Conservation (phyloP, 2,888 invertebrate species). For the Torymus aiolomorphi region DNA sequence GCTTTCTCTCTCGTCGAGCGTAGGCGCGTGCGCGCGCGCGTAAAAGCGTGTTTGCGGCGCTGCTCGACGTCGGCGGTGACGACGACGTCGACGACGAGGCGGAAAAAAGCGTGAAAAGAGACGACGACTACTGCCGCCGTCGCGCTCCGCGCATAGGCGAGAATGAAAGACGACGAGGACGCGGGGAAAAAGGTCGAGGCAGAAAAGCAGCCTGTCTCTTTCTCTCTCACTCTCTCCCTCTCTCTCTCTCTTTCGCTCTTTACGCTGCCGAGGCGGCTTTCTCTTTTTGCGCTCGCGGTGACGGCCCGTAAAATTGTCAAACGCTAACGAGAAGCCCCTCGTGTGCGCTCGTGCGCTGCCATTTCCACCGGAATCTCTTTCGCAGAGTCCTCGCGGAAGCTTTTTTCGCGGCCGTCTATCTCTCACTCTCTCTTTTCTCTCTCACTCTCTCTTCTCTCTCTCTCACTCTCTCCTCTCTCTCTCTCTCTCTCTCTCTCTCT, state of each 20-base stretch:
- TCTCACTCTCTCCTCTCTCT: no score
- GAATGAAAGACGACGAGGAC: slow-evolving; percentile 45
- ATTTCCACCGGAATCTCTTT: slow-evolving; percentile 6
- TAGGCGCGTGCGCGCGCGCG: slow-evolving; percentile 11
- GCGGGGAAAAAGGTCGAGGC: slow-evolving; percentile 36
- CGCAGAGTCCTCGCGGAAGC: no score
- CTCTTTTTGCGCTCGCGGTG: slow-evolving; percentile 47
- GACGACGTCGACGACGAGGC: neutral
- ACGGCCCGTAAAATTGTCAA: slow-evolving; percentile 58
- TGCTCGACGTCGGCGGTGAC: neutral
- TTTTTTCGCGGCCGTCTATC: neutral
- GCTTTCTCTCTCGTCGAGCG: neutral
- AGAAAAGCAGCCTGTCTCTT: slow-evolving; percentile 19
- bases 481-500: no score
- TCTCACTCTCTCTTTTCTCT: slow-evolving; percentile 22
- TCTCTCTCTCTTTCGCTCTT: slow-evolving; percentile 1
- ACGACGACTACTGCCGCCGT: neutral
- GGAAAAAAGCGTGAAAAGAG: slow-evolving; percentile 48
- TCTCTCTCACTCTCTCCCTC: no score
- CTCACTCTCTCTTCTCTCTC: no score
- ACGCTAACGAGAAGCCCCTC: slow-evolving; percentile 55
- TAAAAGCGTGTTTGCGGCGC: slow-evolving; percentile 46
- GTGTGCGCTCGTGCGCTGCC: no score
- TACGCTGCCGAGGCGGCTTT: no score
- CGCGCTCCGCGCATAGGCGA: neutral